Conservation (phyloP, 2,888 invertebrate species). For the Copidosoma aretas region DNA sequence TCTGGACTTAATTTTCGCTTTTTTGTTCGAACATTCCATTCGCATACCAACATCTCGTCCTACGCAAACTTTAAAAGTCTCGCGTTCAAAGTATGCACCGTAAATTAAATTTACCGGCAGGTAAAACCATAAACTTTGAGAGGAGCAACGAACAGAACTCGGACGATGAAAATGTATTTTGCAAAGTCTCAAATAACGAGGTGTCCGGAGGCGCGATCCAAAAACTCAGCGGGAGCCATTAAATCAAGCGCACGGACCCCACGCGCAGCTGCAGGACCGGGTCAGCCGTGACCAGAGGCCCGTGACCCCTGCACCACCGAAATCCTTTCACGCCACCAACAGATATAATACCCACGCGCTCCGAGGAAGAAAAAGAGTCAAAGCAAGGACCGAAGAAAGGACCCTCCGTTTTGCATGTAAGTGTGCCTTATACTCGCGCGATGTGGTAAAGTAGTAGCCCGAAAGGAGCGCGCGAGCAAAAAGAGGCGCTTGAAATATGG, state of each 20-base stretch:
- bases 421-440: neutral
- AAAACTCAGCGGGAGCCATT: conserved; percentile 25
- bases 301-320: neutral
- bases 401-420: conserved; percentile 26
- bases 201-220: conserved; percentile 4
- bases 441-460: conserved; percentile 31
- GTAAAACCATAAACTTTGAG: neutral
- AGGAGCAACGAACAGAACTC: neutral
- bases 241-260: conserved; percentile 13
- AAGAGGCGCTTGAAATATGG: conserved; percentile 35
- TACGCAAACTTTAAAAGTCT: too few species aligned
- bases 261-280: neutral
- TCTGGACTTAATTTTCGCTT: too few species aligned
- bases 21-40: too few species aligned
- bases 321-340: neutral
- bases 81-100: neutral
- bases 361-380: neutral
- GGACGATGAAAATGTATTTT: conserved; percentile 23
- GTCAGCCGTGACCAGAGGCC: neutral
- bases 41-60: too few species aligned
- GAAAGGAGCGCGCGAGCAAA: conserved; percentile 19
- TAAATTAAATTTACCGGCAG: neutral
- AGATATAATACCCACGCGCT: neutral
- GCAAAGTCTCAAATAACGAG: conserved; percentile 22
- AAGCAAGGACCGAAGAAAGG: conserved; percentile 20